Base-by-base conservation (phyloP, 2,797 vertebrate genomes). In the Carapus acus region DNA sequence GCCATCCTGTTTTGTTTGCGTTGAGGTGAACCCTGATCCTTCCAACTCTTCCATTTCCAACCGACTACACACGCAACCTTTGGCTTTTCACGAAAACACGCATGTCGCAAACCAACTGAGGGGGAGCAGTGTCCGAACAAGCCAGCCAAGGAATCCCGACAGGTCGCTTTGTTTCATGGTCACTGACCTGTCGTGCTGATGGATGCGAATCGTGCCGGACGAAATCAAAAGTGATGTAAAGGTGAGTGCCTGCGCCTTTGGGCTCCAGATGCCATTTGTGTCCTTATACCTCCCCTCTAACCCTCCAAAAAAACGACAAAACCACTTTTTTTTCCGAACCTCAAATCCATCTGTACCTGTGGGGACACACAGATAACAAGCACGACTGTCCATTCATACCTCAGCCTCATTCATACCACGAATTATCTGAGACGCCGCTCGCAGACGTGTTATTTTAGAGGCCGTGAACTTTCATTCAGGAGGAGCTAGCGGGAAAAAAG, bases 221-320 rank as follows among this genome's bases (percentile, higher is more conserved):
- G 31, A 44, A 80, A 86, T 83, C 22, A 47, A 65, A 82, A 73
- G 71, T 72, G 83, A 73, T 79, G 67, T 69, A 75, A 83, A 86
- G 80, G 78, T 84, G 77, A 82, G 20, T 49, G 71, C 62, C 62
- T 1, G 34, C 54, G 69, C 59, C 80, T 80, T 62, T 76, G 67
- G 77, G 80, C 73, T 45, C 47, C 45, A 1, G 43, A 64, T 78
- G 71, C 70, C 77, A 69, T 81, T 76, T 77, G 44, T 65, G 54
- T 50, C 58, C 41, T 64, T 8, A 14, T 23, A 59, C 17, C n/a
- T n/a, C n/a, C n/a, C n/a, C n/a, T n/a, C n/a, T n/a, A n/a, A n/a
- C n/a, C n/a, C n/a, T n/a, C 24, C 46, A 57, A 62, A 55, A 55
- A 57, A 17, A 69, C 54, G 21, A n/a, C 49, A 41, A 47, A 66